A percentile compares a stretch with the other conserved stretches of the same genome.
Conservation (phyloP, 2,888 invertebrate species). For the Drosophila nr. perissopoda region DNA sequence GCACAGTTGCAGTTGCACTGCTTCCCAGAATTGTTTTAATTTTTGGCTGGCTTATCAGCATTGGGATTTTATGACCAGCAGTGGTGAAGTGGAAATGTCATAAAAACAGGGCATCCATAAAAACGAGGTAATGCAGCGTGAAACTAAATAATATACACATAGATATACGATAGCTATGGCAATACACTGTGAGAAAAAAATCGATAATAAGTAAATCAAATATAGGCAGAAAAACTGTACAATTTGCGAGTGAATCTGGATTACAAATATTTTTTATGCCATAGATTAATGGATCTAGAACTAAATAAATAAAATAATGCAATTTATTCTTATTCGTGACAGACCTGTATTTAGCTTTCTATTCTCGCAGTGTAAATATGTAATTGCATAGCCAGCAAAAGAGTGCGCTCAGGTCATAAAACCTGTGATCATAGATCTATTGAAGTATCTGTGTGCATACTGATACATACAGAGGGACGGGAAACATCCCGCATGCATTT, state of each 20-base stretch:
- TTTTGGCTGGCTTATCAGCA: slow-evolving; percentile 12
- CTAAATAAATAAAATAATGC: background rate
- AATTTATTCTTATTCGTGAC: background rate
- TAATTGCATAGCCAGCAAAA: slow-evolving; percentile 2
- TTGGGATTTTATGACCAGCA: slow-evolving; percentile 32
- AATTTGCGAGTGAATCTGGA: background rate
- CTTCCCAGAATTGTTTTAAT: slow-evolving; percentile 22
- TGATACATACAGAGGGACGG: background rate
- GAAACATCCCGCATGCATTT: slow-evolving; percentile 25
- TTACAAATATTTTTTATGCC: background rate
- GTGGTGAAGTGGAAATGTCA: slow-evolving; percentile 40
- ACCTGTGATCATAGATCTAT: slow-evolving; percentile 6
- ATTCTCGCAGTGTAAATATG: slow-evolving; percentile 27
- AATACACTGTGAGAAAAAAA: slow-evolving; percentile 6
- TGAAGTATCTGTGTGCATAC: background rate
- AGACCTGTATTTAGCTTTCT: no score
- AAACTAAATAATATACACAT: slow-evolving; percentile 19
- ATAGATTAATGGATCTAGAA: background rate
- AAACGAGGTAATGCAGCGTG: slow-evolving; percentile 21
- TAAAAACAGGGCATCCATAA: slow-evolving; percentile 47
- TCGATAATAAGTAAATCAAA: background rate
- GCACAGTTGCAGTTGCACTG: slow-evolving; percentile 13
- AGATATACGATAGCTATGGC: background rate
- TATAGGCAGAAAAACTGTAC: background rate
- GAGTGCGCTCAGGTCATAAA: slow-evolving; percentile 23